phyloP scores from a whole-genome alignment of 2,888 invertebrate genomes.

The Ormyrus labotus region DNA sequence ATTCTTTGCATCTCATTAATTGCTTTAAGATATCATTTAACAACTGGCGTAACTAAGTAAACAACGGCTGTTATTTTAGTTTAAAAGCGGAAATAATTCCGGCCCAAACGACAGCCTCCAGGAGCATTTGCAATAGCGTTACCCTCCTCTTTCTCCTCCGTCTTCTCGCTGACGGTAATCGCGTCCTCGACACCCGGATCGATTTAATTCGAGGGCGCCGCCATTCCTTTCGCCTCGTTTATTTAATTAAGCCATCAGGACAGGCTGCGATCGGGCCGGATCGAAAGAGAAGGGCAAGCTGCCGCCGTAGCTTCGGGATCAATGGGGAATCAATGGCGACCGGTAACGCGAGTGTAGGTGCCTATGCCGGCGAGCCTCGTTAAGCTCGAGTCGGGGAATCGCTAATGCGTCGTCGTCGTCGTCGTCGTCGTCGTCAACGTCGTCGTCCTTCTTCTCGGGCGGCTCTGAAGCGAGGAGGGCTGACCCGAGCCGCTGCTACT shows the following conservation, averaged over 20 bases:
- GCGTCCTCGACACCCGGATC: background rate
- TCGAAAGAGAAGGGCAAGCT: background rate
- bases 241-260: constrained; percentile 50
- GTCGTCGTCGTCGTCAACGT: too few species aligned
- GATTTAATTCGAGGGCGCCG: constrained; percentile 36
- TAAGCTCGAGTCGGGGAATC: constrained; percentile 40
- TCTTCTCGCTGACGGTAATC: background rate
- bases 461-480: too few species aligned
- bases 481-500: too few species aligned
- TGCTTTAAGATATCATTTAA: too few species aligned
- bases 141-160: background rate
- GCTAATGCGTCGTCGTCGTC: constrained; percentile 31
- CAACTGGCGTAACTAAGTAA: too few species aligned
- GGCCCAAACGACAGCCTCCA: too few species aligned
- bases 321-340: constrained; percentile 48
- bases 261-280: background rate
- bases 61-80: too few species aligned
- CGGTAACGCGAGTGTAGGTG: constrained; percentile 4
- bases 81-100: too few species aligned
- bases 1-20: too few species aligned
- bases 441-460: background rate
- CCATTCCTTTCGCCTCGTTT: constrained; percentile 45
- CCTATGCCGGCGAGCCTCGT: constrained; percentile 37
- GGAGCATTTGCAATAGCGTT: too few species aligned
- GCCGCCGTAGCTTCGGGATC: constrained; percentile 17